Conservation (phyloP, 23 tunicate species). For the Halocynthia aurantium region DNA sequence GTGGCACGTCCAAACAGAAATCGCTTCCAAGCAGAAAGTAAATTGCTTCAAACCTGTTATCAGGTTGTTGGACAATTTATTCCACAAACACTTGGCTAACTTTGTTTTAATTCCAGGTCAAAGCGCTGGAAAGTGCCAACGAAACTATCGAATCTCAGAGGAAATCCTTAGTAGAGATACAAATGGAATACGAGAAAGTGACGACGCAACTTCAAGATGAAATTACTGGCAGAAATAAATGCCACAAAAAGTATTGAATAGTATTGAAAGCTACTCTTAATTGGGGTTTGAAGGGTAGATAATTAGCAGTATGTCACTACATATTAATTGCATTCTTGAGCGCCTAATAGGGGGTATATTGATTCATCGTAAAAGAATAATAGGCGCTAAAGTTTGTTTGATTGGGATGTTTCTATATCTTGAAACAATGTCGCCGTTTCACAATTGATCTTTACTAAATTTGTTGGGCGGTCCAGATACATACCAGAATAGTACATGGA, state of each 20-base stretch:
- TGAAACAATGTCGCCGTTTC: no score
- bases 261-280: background rate
- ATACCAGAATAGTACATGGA: no score
- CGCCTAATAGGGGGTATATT: background rate
- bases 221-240: slow-evolving; percentile 31
- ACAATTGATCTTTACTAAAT: no score
- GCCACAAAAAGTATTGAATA: slow-evolving; percentile 38
- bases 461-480: no score
- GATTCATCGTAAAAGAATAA: background rate
- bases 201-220: slow-evolving; percentile 57
- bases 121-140: slow-evolving; percentile 30
- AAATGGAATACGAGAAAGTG: slow-evolving; percentile 54
- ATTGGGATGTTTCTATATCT: no score
- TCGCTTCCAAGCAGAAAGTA: slow-evolving; percentile 32
- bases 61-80: background rate
- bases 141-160: slow-evolving; percentile 64
- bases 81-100: background rate
- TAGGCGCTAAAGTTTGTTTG: background rate
- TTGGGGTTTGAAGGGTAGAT: background rate
- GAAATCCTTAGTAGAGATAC: slow-evolving; percentile 66
- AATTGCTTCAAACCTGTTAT: background rate
- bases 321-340: background rate
- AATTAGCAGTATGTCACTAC: background rate
- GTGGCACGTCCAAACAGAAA: slow-evolving; percentile 48
- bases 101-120: slow-evolving; percentile 10